Base-by-base conservation (phyloP, 2,113 vertebrate genomes). In the Ovis canadensis region DNA sequence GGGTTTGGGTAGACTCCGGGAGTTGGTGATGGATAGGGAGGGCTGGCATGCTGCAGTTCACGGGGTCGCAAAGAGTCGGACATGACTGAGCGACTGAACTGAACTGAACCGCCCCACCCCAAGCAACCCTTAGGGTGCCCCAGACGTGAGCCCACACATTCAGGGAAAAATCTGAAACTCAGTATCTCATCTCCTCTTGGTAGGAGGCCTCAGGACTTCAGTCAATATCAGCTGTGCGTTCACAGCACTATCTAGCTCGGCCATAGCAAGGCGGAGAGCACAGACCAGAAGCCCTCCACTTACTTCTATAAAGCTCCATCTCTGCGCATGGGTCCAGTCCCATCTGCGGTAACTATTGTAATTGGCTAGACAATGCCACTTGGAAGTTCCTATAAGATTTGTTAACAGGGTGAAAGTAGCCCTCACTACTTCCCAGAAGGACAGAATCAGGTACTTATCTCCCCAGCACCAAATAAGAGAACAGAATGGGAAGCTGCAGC, bases 211-310 rank as follows among this genome's bases (percentile, higher is more conserved):
- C 16, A 15, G 77, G 8, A 13, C 31, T 55, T 43, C 43, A 4
- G 62, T 33, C 43, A 14, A 10, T 2, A 2, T 11, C 3, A 0
- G 27, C 1, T 14, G 11, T 36, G 11, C 12, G 1, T 14, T 45
- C 60, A 12, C 9, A 48, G 82, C 83, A 67, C 43, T 31, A 6
- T 11, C 64, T 2, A 36, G 82, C 36, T 19, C 9, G 43, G 91
- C 55, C 89, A 62, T 31, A 60, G 59, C 86, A 59, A 19, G 6
- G 16, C 36, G 78, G 21, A 82, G 62, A 48, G 31, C 16, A 17
- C 19, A 25, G 71, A 48, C 12, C 0, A 3, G 62, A 31, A 82
- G 27, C n/a, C 71, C 4, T 83, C 60, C 10, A 1, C 62, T 55
- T 7, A 59, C 60, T 62, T 93, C 55, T 36, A 16, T 0, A 31